Percentiles rank a stretch among this genome's conserved stretches.
Conservation (phyloP, 2,113 vertebrate species). For the Heterotis niloticus region DNA sequence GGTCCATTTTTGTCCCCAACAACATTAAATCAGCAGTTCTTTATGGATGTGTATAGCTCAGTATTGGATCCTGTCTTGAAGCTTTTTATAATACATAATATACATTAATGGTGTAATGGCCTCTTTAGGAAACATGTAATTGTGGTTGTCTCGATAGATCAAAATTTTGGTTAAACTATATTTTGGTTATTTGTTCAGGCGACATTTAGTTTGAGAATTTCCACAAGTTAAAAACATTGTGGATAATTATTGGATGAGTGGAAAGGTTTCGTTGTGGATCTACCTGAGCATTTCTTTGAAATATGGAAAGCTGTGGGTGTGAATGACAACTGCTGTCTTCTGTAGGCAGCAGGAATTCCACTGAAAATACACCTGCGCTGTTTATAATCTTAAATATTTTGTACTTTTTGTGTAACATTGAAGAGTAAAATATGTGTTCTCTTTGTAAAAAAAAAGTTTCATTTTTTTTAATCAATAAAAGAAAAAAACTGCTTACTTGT, state of each 20-base stretch:
- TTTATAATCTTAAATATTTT: conserved; percentile 20
- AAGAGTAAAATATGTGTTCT: conserved; percentile 1
- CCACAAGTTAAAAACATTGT: not conserved
- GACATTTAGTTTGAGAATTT: not conserved
- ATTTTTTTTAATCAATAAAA: conserved; percentile 6
- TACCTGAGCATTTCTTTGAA: conserved; percentile 8
- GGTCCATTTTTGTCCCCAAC: not conserved
- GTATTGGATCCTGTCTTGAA: not conserved
- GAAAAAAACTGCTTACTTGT: not conserved
- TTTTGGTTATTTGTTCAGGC: conserved; percentile 10
- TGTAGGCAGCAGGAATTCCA: conserved; percentile 4
- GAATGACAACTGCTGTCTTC: not conserved
- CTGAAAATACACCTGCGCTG: not conserved
- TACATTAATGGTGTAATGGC: conserved; percentile 8
- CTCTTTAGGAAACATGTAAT: conserved; percentile 6
- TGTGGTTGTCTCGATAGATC: conserved; percentile 8
- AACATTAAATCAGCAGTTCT: not conserved
- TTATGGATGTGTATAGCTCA: not conserved
- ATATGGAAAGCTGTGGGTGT: not conserved
- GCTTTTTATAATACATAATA: not conserved
- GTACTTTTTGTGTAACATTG: conserved; percentile 10
- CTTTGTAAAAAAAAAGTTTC: conserved; percentile 10
- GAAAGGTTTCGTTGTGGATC: not conserved
- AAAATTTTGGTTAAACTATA: no score
- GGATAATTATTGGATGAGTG: not conserved